Conservation (phyloP, 2,797 vertebrate genomes). For the Syngnathus rostellatus region DNA sequence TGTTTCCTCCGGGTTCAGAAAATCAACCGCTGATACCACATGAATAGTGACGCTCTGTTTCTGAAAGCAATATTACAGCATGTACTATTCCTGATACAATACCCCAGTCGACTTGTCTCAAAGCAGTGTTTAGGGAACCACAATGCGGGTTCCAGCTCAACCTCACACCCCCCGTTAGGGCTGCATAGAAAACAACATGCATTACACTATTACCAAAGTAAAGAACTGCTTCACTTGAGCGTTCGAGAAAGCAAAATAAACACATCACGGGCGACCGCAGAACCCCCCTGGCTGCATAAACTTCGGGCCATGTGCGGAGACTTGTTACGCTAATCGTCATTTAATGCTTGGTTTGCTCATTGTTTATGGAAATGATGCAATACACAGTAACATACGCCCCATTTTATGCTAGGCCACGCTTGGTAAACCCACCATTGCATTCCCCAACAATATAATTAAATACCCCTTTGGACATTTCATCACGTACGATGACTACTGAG, state of each 20-base stretch:
- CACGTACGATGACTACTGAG: not conserved
- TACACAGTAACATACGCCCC: not conserved
- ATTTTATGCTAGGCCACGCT: not conserved
- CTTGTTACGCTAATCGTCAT: constrained; percentile 27
- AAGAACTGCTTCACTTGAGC: not conserved
- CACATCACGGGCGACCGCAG: constrained; percentile 55
- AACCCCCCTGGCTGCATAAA: constrained; percentile 34
- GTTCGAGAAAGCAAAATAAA: constrained; percentile 56
- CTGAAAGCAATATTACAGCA: not conserved
- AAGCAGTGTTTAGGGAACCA: constrained; percentile 8
- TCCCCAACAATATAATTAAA: not conserved
- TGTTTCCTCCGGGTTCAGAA: not conserved
- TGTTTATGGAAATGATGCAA: constrained; percentile 6
- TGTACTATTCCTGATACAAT: constrained; percentile 8
- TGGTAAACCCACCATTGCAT: not conserved
- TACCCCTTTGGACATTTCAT: not conserved
- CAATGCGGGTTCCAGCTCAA: constrained; percentile 16
- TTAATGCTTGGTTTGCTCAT: constrained; percentile 14
- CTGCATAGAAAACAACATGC: constrained; percentile 1
- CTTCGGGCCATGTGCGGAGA: constrained; percentile 11
- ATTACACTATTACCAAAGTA: not conserved
- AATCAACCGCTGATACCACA: not conserved
- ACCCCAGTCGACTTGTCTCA: not conserved
- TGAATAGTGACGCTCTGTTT: not conserved
- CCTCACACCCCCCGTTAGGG: constrained; percentile 13